phyloP scores from a whole-genome alignment of 2,797 vertebrate species.

The Hypotaenidia okinawae region DNA sequence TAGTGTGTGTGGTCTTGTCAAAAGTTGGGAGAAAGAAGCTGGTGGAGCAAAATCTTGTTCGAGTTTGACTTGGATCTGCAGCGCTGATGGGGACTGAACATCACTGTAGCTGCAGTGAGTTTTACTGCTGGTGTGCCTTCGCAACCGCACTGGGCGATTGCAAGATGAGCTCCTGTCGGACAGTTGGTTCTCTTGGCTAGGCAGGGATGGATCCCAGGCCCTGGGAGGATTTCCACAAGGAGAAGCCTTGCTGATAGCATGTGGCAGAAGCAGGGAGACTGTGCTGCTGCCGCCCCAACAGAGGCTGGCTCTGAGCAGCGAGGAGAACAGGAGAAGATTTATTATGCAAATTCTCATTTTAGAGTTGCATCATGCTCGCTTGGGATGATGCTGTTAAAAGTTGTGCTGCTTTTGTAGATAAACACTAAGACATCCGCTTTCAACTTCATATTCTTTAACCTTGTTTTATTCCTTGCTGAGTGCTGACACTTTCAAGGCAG shows the following conservation, averaged over 20 bases:
- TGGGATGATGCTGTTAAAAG: slow-evolving; percentile 69
- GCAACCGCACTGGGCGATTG: rapidly evolving
- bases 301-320: neutral
- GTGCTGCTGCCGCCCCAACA: neutral
- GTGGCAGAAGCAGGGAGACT: neutral
- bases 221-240: neutral
- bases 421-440: slow-evolving; percentile 71
- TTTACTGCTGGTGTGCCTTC: neutral
- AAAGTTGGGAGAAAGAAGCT: neutral
- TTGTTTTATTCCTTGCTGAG: slow-evolving; percentile 74
- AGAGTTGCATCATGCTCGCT: neutral
- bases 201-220: rapidly evolving
- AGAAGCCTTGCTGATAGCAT: neutral
- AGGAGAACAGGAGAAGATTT: neutral
- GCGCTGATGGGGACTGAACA: neutral
- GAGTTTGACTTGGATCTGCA: neutral
- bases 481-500: slow-evolving; percentile 72
- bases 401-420: slow-evolving; percentile 75
- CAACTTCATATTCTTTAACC: slow-evolving; percentile 77
- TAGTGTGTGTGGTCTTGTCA: neutral
- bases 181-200: no score
- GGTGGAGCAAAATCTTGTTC: neutral
- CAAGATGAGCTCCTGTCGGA: no score
- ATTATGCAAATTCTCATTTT: slow-evolving; percentile 49
- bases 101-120: neutral